Evolutionary conservation across 2,797 vertebrate genomes (phyloP), one percentile per base, ranked within the genome.

Genomic region (Nyctalus aviator): DNA sequence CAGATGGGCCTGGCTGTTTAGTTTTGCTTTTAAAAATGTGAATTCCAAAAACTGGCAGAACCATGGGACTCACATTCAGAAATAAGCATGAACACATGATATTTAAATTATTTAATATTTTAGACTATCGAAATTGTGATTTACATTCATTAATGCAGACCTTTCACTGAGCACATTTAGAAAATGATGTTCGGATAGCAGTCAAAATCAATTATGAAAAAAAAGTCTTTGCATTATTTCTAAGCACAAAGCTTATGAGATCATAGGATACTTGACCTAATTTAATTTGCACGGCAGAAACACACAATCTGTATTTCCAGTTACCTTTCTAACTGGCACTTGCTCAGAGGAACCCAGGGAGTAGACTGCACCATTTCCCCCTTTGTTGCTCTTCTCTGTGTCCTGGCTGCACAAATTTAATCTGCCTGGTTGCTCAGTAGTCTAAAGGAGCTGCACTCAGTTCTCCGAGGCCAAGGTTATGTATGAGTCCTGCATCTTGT

Each of bases 131-230:
- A 44, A 81, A 46, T 41, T 62, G 21, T 68, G 32, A 78, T 17
- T 57, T 57, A 20, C 23, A n/a, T 48, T 71, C 14, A 59, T 62
- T 50, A 72, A 82, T 1, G 81, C 23, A 30, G 44, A 68, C 20
- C 35, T 84, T 8, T 44, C 83, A 88, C 59, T 37, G 64, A 53
- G 1, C 3, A 11, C 76, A 73, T 92, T 50, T 87, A 85, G 84
- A 64, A 95, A 83, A 78, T 25, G 5, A 55, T 25, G 9, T 76
- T 92, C 30, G 27, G 90, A 59, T 35, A 94, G 75, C 78, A 96
- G 69, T 92, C 64, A 79, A 78, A 96, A 86, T 55, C 35, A 89
- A 95, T 94, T 75, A 90, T 37, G 59, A 57, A 79, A 84, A 9
- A 83, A 32, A 76, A 50, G 44, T 88, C 53, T 37, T 92, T 71